Percentiles rank a stretch among this genome's conserved stretches.
These are phyloP conservation scores for Sebastes nivosus DNA, from an alignment of 2,797 vertebrate genomes.

Conservation along the genomic window DNA sequence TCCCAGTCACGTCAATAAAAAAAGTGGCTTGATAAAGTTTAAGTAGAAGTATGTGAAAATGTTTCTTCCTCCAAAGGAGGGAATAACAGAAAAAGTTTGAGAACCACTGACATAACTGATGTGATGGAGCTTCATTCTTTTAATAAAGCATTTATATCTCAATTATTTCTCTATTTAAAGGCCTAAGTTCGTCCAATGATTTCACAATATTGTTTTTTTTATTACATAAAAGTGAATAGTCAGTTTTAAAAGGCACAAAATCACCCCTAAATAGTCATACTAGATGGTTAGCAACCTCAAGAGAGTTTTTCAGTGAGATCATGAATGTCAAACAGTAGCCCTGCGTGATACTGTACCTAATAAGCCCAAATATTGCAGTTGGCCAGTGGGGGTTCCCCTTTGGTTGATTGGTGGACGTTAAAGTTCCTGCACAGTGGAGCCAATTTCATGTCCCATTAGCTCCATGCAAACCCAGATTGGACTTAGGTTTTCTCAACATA, in stretches of 20 bases:
- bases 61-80: too few relatives aligned
- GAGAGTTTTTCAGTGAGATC: constrained; percentile 16
- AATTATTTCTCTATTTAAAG: neutral
- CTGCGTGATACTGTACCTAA: constrained; percentile 50
- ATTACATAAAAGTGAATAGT: neutral
- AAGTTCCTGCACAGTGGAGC: constrained; percentile 54
- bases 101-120: neutral
- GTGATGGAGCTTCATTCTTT: neutral
- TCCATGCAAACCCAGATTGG: constrained; percentile 69
- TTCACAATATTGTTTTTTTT: neutral
- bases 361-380: constrained; percentile 52
- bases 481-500: constrained; percentile 43
- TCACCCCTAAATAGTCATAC: neutral
- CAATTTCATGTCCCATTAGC: constrained; percentile 77
- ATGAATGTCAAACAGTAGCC: constrained; percentile 46
- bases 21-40: too few relatives aligned
- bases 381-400: constrained; percentile 55
- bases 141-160: neutral
- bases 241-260: constrained; percentile 19
- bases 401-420: constrained; percentile 60
- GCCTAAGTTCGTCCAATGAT: neutral
- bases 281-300: neutral
- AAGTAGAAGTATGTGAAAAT: too few relatives aligned
- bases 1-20: too few relatives aligned
- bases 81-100: too few relatives aligned